A percentile compares a stretch with the other conserved stretches of the same genome.
phyloP scores from a whole-genome alignment of 2,113 vertebrate species.

The Caloenas nicobarica region DNA sequence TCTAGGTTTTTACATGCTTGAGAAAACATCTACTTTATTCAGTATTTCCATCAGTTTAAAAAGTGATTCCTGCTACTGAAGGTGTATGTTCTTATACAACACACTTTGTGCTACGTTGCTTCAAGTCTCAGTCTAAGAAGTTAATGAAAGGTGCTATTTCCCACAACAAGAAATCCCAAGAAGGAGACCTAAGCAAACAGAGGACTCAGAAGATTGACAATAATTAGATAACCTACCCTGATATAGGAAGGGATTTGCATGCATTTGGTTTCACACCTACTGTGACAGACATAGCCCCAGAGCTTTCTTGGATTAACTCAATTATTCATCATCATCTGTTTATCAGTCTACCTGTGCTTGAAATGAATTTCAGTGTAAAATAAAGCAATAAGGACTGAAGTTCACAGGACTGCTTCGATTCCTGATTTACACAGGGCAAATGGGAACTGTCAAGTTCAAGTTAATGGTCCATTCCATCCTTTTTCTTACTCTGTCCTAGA shows the following conservation, averaged over 20 bases:
- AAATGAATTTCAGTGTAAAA: neutral
- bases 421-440: neutral
- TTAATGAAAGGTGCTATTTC: neutral
- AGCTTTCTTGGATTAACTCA: conserved; percentile 19
- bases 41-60: neutral
- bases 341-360: neutral
- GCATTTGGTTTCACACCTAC: neutral
- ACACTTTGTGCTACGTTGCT: neutral
- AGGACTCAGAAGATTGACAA: neutral
- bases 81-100: neutral
- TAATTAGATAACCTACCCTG: neutral
- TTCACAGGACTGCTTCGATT: neutral
- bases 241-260: neutral
- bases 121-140: neutral
- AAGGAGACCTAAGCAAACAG: neutral
- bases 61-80: neutral
- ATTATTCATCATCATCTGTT: conserved; percentile 6
- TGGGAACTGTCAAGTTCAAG: neutral
- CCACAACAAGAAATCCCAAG: neutral
- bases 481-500: neutral
- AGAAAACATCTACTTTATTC: neutral
- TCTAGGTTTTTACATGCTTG: neutral
- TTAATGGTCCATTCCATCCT: neutral
- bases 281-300: neutral
- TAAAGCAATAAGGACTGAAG: neutral